Conservation (phyloP, 2,113 vertebrate genomes). For the Maccullochella peelii region DNA sequence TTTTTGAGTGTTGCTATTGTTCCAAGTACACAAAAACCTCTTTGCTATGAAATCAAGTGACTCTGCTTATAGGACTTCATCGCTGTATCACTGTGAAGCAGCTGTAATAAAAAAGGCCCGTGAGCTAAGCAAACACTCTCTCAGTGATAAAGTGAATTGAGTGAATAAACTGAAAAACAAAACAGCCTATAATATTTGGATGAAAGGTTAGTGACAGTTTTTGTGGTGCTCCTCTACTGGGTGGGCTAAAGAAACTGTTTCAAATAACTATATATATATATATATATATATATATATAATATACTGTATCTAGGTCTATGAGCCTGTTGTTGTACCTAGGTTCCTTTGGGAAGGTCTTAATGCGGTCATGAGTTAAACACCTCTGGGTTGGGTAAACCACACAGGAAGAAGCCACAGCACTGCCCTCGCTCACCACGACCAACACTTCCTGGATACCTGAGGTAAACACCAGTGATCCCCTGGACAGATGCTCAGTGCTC, state of each 20-base stretch:
- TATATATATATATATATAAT: no score
- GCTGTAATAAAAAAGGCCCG: neutral
- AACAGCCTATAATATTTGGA: neutral
- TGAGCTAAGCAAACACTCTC: neutral
- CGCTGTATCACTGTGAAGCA: conserved; percentile 24
- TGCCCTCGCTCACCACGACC: neutral
- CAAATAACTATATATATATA: neutral
- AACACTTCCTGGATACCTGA: conserved; percentile 21
- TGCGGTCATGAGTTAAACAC: neutral
- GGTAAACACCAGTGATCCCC: conserved; percentile 28
- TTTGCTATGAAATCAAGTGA: conserved; percentile 19
- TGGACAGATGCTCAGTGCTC: conserved; percentile 16
- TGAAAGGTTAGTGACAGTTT: neutral
- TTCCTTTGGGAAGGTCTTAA: neutral
- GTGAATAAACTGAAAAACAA: neutral
- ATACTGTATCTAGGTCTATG: neutral
- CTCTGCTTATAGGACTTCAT: conserved; percentile 5
- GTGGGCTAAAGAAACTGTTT: neutral
- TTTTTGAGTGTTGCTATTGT: conserved; percentile 22
- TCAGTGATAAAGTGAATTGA: neutral
- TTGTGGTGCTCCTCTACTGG: neutral
- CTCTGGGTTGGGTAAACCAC: conserved; percentile 17
- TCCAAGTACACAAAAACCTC: conserved; percentile 13
- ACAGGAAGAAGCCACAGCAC: conserved; percentile 22
- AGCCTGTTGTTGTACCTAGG: no score